phyloP scores from a whole-genome alignment of 2,113 vertebrate genomes.

The Corynorhinus townsendii region DNA sequence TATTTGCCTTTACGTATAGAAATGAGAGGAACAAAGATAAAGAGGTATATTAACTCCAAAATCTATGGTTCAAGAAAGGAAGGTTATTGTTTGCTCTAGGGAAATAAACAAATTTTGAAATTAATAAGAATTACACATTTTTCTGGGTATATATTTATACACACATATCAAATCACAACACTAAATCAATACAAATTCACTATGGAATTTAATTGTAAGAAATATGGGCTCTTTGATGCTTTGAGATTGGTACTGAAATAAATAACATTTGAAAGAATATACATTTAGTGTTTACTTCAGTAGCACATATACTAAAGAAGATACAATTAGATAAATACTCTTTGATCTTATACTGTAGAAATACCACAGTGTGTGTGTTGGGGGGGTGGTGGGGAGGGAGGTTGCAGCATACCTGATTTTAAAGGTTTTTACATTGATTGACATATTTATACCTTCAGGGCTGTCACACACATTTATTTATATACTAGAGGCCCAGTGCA shows the following conservation, averaged over 20 bases:
- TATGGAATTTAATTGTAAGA: background rate
- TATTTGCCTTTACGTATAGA: background rate
- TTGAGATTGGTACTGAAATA: background rate
- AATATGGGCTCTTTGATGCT: background rate
- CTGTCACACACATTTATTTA: background rate
- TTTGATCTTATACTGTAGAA: background rate
- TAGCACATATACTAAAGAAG: background rate
- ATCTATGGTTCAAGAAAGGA: background rate
- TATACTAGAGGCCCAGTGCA: too few relatives aligned
- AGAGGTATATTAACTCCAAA: background rate
- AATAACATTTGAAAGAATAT: conserved; percentile 2
- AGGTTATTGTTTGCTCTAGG: background rate
- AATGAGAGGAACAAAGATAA: background rate
- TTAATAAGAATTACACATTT: background rate
- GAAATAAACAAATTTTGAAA: background rate
- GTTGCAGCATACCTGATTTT: background rate
- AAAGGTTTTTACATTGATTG: background rate
- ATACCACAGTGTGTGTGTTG: background rate
- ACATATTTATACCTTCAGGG: background rate
- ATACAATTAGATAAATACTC: conserved; percentile 24
- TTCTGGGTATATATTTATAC: background rate
- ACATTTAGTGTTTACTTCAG: background rate
- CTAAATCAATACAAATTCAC: background rate
- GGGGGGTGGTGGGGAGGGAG: background rate
- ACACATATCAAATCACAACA: background rate